Evolutionary conservation across 2,113 vertebrate genomes (phyloP).

Genomic region (Dendropsophus ebraccatus): DNA sequence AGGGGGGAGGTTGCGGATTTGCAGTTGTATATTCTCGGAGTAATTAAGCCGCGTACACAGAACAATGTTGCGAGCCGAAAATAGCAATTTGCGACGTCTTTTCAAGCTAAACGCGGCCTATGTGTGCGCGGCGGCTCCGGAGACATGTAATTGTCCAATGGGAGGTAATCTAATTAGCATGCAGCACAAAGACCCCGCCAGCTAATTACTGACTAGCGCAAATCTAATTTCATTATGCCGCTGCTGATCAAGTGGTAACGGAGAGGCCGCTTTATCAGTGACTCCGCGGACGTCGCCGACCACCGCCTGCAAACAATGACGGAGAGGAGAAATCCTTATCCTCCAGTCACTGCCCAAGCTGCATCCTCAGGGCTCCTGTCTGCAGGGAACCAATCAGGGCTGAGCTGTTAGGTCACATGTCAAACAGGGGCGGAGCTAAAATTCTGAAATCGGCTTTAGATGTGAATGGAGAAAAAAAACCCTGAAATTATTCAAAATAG

Average conservation of each 20-base stretch:
- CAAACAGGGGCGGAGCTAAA: neutral
- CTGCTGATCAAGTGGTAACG: neutral
- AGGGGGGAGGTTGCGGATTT: neutral
- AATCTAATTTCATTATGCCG: conserved; percentile 31
- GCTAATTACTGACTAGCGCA: conserved; percentile 43
- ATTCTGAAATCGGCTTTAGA: neutral
- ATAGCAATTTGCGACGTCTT: conserved; percentile 9
- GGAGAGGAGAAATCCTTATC: neutral
- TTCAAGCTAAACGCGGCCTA: conserved; percentile 5
- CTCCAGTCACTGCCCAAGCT: conserved; percentile 3
- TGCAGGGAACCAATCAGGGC: neutral
- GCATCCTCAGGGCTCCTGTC: neutral
- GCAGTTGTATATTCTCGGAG: neutral
- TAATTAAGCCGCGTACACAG: conserved; percentile 2
- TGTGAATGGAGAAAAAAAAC: neutral
- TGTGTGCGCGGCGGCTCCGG: neutral
- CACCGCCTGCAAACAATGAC: neutral
- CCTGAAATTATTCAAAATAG: neutral
- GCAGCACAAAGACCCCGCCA: conserved; percentile 24
- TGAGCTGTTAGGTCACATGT: neutral
- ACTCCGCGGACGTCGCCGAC: neutral
- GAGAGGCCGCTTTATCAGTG: neutral
- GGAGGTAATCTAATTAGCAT: conserved; percentile 48
- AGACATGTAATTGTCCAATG: conserved; percentile 37
- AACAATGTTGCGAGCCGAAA: conserved; percentile 24